A percentile compares a stretch with the other conserved stretches of the same genome.
phyloP scores from a whole-genome alignment of 2,113 vertebrate genomes.

The Thermophis baileyi region DNA sequence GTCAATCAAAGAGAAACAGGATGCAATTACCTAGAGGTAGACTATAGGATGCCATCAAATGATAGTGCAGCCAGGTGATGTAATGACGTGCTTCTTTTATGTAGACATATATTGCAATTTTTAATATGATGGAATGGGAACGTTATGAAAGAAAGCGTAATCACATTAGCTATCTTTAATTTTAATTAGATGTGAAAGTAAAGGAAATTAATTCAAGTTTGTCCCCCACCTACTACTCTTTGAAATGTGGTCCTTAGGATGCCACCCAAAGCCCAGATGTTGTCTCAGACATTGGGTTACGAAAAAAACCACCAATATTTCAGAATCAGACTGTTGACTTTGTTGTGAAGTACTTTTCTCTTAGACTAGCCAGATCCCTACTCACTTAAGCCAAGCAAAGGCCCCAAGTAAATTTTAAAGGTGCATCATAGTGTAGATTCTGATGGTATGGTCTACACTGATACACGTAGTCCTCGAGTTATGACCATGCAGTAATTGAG shows the following conservation, averaged over 20 bases:
- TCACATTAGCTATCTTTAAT: not conserved
- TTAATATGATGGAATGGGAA: not conserved
- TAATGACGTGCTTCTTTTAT: not conserved
- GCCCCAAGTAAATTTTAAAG: not conserved
- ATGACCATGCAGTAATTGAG: not conserved
- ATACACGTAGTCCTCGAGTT: not conserved
- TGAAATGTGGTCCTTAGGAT: not conserved
- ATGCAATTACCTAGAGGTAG: not conserved
- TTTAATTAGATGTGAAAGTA: not conserved
- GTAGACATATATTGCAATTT: not conserved
- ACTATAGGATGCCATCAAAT: not conserved
- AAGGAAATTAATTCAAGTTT: not conserved
- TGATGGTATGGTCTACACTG: not conserved
- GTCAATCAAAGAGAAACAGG: not conserved
- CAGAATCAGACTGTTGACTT: not conserved
- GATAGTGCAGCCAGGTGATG: not conserved
- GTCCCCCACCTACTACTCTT: not conserved
- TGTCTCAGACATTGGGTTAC: not conserved
- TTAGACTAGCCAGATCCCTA: not conserved
- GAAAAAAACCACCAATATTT: not conserved
- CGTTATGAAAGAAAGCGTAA: not conserved
- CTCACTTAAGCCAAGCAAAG: not conserved
- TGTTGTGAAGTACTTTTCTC: not conserved
- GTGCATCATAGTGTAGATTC: too few species aligned
- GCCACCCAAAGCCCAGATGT: not conserved